Conservation (phyloP, 2,888 invertebrate genomes). For the Aphrophora alni region DNA sequence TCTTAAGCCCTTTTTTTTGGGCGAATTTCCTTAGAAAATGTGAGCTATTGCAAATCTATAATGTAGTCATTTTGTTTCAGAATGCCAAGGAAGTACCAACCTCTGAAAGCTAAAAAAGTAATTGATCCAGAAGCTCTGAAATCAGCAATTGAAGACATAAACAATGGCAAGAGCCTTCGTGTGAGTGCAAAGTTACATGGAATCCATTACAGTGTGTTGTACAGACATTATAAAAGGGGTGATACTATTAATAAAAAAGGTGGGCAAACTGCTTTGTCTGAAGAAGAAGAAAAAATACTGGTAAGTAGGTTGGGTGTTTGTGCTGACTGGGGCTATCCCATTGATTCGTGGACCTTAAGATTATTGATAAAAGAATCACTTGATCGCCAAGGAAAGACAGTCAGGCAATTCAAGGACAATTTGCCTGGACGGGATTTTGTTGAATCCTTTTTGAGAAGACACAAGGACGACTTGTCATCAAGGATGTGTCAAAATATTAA, state of each 20-base stretch:
- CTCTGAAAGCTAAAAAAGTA: neutral
- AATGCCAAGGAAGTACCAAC: constrained; percentile 21
- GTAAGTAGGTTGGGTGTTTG: neutral
- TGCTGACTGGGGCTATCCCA: neutral
- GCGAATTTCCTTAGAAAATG: no score
- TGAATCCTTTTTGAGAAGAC: neutral
- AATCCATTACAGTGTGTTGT: constrained; percentile 31
- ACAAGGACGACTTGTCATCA: neutral
- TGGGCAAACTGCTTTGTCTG: neutral
- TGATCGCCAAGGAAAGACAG: neutral
- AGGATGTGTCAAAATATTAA: constrained; percentile 35
- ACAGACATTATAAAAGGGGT: constrained; percentile 35
- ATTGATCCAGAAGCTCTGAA: neutral
- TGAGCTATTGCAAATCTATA: neutral
- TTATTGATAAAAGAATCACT: constrained; percentile 6
- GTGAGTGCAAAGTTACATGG: constrained; percentile 24
- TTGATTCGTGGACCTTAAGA: neutral
- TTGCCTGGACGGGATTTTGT: neutral
- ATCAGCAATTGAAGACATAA: neutral
- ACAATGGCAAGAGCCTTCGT: neutral
- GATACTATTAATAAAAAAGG: constrained; percentile 32
- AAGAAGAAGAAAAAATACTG: neutral
- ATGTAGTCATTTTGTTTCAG: neutral
- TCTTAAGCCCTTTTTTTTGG: no score
- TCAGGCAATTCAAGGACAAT: neutral